Evolutionary conservation across 2,113 vertebrate genomes (phyloP).

Genomic region (Halcyon senegalensis): DNA sequence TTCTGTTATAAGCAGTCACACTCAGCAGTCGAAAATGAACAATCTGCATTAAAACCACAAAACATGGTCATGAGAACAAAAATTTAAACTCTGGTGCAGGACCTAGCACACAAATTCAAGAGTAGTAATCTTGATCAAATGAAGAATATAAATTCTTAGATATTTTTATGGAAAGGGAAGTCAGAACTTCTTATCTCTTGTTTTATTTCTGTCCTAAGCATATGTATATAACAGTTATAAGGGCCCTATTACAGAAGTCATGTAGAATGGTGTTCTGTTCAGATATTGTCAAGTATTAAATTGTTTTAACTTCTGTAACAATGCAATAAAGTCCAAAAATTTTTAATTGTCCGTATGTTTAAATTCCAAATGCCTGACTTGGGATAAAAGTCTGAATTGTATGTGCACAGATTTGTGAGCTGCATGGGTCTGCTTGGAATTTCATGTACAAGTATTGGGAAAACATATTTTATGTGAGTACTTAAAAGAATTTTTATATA

Average conservation of each 20-base stretch:
- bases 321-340: background rate
- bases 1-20: background rate
- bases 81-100: background rate
- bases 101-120: background rate
- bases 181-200: background rate
- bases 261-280: background rate
- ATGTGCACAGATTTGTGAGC: background rate
- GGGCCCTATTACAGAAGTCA: background rate
- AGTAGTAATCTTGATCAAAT: background rate
- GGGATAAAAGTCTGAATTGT: background rate
- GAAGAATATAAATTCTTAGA: background rate
- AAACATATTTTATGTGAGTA: background rate
- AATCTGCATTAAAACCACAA: slow-evolving; percentile 1
- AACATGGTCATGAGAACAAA: background rate
- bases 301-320: background rate
- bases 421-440: background rate
- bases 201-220: background rate
- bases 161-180: background rate
- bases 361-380: background rate
- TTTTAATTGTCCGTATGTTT: background rate
- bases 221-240: background rate
- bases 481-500: background rate
- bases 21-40: slow-evolving; percentile 12
- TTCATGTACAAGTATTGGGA: background rate
- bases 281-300: background rate